Conservation (phyloP, 2,888 invertebrate genomes). For the Antheraea assamensis region DNA sequence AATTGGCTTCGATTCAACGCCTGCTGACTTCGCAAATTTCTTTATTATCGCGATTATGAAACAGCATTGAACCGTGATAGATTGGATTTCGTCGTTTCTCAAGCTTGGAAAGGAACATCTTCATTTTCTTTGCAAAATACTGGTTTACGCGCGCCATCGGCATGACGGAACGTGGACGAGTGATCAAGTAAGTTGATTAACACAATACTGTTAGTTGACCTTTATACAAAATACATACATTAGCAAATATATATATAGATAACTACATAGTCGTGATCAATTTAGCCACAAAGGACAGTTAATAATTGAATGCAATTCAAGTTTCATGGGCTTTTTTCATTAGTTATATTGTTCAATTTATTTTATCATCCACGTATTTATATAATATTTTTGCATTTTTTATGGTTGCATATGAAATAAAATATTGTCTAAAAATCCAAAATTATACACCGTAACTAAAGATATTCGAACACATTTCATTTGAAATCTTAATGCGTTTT, state of each 20-base stretch:
- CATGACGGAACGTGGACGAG: conserved; percentile 43
- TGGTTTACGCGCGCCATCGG: conserved; percentile 34
- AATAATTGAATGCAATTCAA: not conserved
- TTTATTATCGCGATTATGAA: conserved; percentile 31
- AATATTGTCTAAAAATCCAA: too few relatives aligned
- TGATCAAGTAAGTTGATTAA: conserved; percentile 50
- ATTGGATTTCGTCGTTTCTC: conserved; percentile 38
- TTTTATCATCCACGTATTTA: not conserved
- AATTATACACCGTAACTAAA: not conserved
- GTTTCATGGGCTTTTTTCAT: not conserved
- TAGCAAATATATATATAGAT: conserved; percentile 44
- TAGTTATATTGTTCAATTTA: not conserved
- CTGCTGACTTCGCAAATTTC: conserved; percentile 41
- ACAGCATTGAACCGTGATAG: conserved; percentile 47
- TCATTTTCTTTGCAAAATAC: not conserved
- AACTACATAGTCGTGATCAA: conserved; percentile 28
- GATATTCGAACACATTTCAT: not conserved
- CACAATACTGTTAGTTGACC: conserved; percentile 62
- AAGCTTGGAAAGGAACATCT: conserved; percentile 24
- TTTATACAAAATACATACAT: conserved; percentile 42
- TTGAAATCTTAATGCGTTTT: not conserved
- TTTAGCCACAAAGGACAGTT: conserved; percentile 17
- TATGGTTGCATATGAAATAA: not conserved
- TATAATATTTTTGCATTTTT: not conserved
- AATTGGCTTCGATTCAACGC: conserved; percentile 48